Percentiles rank a stretch among this genome's conserved stretches.
Evolutionary conservation across 2,113 vertebrate species (phyloP).

Genomic region (Apeltes quadracus): DNA sequence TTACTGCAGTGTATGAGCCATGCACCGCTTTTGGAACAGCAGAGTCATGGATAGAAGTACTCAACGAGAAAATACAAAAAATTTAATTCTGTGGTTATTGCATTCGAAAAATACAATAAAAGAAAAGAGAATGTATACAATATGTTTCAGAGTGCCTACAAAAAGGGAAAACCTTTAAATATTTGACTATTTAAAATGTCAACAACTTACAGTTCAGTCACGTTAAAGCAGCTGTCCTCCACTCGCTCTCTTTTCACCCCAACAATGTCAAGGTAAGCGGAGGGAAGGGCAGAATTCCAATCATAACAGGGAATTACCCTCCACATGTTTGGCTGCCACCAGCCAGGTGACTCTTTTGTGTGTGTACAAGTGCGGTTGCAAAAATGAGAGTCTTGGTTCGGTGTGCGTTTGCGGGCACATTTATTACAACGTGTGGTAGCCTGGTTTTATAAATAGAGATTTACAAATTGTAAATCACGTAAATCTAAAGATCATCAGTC

Average conservation of each 20-base stretch:
- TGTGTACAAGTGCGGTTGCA: slow-evolving; percentile 17
- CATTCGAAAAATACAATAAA: no score
- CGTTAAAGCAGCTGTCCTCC: slow-evolving; percentile 10
- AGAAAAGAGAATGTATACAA: no score
- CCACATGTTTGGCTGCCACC: slow-evolving; percentile 38
- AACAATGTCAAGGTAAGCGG: slow-evolving; percentile 22
- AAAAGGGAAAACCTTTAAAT: no score
- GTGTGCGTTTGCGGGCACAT: neutral
- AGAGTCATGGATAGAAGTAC: no score
- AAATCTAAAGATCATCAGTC: neutral
- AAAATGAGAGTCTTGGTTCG: neutral
- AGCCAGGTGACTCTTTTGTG: slow-evolving; percentile 59
- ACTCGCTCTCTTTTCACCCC: slow-evolving; percentile 33
- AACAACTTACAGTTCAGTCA: no score
- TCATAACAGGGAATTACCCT: slow-evolving; percentile 55
- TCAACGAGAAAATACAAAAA: no score
- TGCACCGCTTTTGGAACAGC: no score
- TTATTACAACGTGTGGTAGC: slow-evolving; percentile 13
- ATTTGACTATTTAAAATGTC: no score
- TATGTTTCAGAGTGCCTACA: no score
- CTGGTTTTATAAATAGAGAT: neutral
- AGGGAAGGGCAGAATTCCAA: slow-evolving; percentile 70
- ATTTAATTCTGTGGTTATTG: no score
- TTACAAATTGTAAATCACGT: neutral
- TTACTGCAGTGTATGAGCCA: no score